Evolutionary conservation across 2,113 vertebrate species (phyloP).

Genomic region (Dendropsophus ebraccatus): DNA sequence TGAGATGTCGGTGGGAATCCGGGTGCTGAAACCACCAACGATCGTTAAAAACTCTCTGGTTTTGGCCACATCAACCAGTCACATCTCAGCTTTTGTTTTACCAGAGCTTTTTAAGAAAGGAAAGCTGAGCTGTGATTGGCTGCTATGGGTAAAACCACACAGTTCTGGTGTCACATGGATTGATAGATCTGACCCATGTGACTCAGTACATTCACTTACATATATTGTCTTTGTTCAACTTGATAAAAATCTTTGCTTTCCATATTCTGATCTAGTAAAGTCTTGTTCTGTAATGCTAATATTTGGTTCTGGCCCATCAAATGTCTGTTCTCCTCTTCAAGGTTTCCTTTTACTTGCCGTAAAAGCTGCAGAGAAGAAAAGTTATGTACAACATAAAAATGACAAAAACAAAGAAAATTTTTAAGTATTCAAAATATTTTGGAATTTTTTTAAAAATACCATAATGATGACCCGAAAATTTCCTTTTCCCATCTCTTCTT

Average conservation of each 20-base stretch:
- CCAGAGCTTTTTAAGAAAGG: too few species aligned
- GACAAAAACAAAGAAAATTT: neutral
- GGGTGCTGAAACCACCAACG: too few species aligned
- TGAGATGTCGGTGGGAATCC: too few species aligned
- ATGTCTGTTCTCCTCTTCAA: conserved; percentile 98
- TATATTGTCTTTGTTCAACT: conserved; percentile 97
- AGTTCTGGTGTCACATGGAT: too few species aligned
- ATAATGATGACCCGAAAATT: neutral
- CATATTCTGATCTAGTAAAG: conserved; percentile 96
- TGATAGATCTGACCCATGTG: too few species aligned
- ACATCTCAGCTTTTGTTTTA: too few species aligned
- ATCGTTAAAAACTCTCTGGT: too few species aligned
- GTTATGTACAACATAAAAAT: conserved; percentile 18
- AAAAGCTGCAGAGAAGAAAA: conserved; percentile 81
- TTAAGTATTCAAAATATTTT: too few species aligned
- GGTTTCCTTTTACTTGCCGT: conserved; percentile 96
- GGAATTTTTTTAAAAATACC: too few species aligned
- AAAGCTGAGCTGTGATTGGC: too few species aligned
- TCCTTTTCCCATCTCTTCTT: neutral
- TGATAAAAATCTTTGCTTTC: conserved; percentile 99
- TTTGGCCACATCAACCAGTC: too few species aligned
- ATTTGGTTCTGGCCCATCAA: conserved; percentile 97
- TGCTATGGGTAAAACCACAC: too few species aligned
- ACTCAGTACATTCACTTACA: conserved; percentile 75
- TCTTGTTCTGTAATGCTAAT: conserved; percentile 96